These are phyloP conservation scores for Globia sparganii DNA, from an alignment of 2,888 invertebrate genomes.

Conservation along the genomic window DNA sequence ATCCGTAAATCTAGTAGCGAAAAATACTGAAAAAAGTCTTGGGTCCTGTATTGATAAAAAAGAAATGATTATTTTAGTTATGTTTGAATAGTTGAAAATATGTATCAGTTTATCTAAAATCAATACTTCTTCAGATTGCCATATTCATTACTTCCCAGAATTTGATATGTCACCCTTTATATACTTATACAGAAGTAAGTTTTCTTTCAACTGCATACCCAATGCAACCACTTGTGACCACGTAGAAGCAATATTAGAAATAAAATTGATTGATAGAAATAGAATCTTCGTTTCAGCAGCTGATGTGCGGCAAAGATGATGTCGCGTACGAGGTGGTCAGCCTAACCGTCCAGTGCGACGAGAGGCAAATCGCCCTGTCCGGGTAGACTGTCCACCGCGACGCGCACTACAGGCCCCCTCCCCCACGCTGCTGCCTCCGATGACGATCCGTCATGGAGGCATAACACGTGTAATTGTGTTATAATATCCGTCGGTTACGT, in stretches of 20 bases:
- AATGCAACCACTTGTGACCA: background rate
- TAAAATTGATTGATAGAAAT: background rate
- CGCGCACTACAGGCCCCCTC: background rate
- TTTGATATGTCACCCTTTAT: background rate
- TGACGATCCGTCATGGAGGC: conserved; percentile 8
- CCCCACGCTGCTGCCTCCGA: background rate
- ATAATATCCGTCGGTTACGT: conserved; percentile 35
- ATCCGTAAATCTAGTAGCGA: background rate
- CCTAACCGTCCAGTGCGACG: conserved; percentile 80
- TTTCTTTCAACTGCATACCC: background rate
- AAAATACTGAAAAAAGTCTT: background rate
- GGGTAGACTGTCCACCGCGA: conserved; percentile 86
- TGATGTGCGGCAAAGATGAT: conserved; percentile 24
- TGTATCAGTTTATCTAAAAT: background rate
- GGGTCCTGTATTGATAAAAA: background rate
- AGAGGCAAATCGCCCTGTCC: conserved; percentile 83
- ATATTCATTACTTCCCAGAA: background rate
- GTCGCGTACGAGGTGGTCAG: conserved; percentile 73
- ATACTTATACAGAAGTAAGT: background rate
- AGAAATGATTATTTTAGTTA: background rate
- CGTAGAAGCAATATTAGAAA: background rate
- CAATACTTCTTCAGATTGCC: background rate
- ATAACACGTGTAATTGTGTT: conserved; percentile 38
- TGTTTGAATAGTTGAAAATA: conserved; percentile 1
- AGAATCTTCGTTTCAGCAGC: conserved; percentile 10